Evolutionary conservation across 2,113 vertebrate genomes (phyloP).

Genomic region (Nesogale talazaci): DNA sequence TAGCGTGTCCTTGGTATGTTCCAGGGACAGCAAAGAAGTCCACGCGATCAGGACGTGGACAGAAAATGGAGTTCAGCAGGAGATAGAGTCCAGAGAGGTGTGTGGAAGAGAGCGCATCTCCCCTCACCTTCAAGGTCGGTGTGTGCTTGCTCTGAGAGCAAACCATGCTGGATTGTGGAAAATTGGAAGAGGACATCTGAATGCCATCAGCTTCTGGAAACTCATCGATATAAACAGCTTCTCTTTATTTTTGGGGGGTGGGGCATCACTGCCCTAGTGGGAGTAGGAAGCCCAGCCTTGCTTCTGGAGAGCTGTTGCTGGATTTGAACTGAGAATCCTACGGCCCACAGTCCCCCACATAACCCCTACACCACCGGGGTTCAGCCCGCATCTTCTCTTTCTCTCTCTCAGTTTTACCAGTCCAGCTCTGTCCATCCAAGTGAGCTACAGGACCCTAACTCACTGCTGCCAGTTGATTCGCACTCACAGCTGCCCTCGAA

Average conservation of each 20-base stretch:
- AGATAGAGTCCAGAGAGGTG: slow-evolving; percentile 15
- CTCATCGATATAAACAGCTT: background rate
- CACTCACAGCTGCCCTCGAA: too few species aligned
- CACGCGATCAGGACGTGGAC: background rate
- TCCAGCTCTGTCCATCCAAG: background rate
- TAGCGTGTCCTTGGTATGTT: background rate
- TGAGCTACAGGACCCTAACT: background rate
- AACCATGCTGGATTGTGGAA: background rate
- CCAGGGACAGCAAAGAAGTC: background rate
- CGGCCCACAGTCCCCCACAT: too few species aligned
- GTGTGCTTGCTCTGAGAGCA: slow-evolving; percentile 6
- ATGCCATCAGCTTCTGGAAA: background rate
- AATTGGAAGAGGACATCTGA: background rate
- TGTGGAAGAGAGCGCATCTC: background rate
- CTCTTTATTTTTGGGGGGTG: background rate
- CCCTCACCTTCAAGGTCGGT: slow-evolving; percentile 25
- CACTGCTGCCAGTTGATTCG: too few species aligned
- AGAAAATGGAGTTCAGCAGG: background rate
- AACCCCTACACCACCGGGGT: too few species aligned
- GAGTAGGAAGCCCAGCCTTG: too few species aligned
- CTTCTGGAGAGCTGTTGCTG: too few species aligned
- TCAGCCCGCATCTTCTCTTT: too few species aligned
- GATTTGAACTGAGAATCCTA: too few species aligned
- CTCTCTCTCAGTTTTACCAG: too few species aligned
- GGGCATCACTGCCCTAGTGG: too few species aligned